Evolutionary conservation across 2,113 vertebrate species (phyloP), one percentile per base, ranked within the genome.

Genomic region (Leucosticte australis): DNA sequence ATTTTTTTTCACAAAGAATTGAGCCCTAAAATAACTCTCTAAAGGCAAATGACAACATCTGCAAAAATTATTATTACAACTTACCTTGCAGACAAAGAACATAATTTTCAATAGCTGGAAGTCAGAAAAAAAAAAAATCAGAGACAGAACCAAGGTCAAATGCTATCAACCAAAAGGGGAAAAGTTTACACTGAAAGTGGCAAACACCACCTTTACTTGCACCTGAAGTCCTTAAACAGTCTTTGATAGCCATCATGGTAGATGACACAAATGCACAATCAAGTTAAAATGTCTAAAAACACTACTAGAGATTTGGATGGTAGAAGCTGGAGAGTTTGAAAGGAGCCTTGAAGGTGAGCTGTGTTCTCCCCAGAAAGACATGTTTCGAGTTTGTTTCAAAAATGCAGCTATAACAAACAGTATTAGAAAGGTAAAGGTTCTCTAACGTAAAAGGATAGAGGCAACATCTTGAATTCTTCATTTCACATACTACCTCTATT

Each of bases 41-140:
- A 52, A 82, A 92, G 33, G 35, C 33, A 76, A 23, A 82, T 19
- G 30, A 52, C 35, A 87, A 70, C 90, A 90, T 83, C 87, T 94
- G 87, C 59, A 91, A 90, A 91, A 83, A 77, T 26, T 80, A 91
- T 89, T 71, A 74, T 41, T 67, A 55, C 11, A 67, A 57, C 27
- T 75, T 68, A 91, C 41, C 73, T 91, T 94, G 33, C 41, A 94
- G 87, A 91, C 50, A 91, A 95, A 91, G 42, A 73, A 62, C 21
- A 17, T 55, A 1, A 68, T 89, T 94, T 94, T 95, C 89, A 95
- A 95, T 94, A 94, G 70, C 53, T 94, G 94, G 94, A 96, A 96
- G 93, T 94, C 46, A 79, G 41, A 26, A 90, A 87, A 80, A 84
- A 80, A 89, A 81, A 89, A 82, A 55, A 60, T 80, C 41, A 84